Conservation (phyloP, 2,888 invertebrate species). For the Drosophila mettleri region DNA sequence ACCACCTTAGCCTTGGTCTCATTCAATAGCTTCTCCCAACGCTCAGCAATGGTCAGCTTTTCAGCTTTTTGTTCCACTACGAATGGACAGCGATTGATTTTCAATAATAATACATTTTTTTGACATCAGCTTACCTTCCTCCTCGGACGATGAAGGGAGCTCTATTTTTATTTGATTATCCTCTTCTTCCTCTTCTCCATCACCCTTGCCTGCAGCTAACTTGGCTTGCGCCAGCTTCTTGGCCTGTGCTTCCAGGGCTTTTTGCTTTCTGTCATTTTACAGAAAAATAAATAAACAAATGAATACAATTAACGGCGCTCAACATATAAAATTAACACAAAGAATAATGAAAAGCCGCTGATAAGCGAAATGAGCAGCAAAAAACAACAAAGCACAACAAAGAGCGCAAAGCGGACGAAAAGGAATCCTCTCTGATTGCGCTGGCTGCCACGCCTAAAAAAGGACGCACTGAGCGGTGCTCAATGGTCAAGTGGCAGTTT, state of each 20-base stretch:
- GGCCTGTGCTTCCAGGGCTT: constrained; percentile 59
- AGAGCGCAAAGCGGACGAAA: constrained; percentile 41
- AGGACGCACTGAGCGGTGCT: constrained; percentile 26
- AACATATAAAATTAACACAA: constrained; percentile 79
- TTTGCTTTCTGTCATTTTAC: constrained; percentile 54
- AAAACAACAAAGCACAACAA: constrained; percentile 57
- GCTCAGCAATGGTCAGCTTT: constrained; percentile 86
- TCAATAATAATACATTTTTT: neutral
- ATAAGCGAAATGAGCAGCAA: constrained; percentile 80
- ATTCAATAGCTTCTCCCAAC: constrained; percentile 86
- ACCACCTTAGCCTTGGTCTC: constrained; percentile 86
- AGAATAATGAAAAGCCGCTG: constrained; percentile 81
- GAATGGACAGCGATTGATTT: neutral
- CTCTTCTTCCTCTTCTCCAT: constrained; percentile 58
- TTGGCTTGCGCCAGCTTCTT: constrained; percentile 62
- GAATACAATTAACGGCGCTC: constrained; percentile 65
- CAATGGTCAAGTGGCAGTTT: constrained; percentile 70
- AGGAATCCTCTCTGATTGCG: constrained; percentile 33
- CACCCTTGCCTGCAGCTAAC: constrained; percentile 23
- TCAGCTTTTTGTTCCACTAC: constrained; percentile 63
- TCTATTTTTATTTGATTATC: constrained; percentile 18
- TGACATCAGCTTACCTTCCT: constrained; percentile 55
- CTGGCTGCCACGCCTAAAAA: constrained; percentile 38
- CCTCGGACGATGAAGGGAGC: constrained; percentile 67
- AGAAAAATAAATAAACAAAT: constrained; percentile 55